Evolutionary conservation across 1,140 invertebrate genomes (phyloP), one percentile per base, ranked within the genome.

Genomic region (Frieseomelitta varia): DNA sequence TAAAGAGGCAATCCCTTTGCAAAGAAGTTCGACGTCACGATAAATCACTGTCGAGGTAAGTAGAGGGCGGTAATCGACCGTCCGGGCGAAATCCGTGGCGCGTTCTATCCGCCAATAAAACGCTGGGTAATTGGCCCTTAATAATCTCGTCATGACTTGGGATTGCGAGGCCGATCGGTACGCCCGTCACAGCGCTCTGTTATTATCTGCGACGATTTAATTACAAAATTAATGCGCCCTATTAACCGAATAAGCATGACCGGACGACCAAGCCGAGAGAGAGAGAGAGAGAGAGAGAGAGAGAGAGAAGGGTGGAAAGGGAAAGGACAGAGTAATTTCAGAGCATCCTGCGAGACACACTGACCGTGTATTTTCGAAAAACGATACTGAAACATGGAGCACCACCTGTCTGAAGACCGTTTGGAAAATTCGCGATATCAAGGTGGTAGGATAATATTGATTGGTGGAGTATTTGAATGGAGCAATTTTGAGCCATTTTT

Each of bases 111-210:
- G 78, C 79, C 87, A 92, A 93, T 93, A 93, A 93, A 92, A 91
- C 81, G 89, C 88, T 80, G 80, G 51, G 89, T 94, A 93, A 94
- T 94, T 93, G 92, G 88, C 84, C 92, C 91, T 94, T 94, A 94
- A 94, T 94, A 94, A 94, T 94, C 94, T 94, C 93, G 93, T 94
- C 93, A 94, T 93, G 92, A 93, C 86, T 91, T 88, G 89, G 90
- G 92, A 94, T 93, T 91, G 88, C 91, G 15, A 87, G 88, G 56
- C 81, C 87, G 90, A 92, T 91, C 88, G 85, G 51, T 81, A 72
- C 69, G 78, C 75, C 75, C 81, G 69, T 76, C 85, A 77, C 30
- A 79, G 73, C 84, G 84, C 92, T 93, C 92, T 94, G 92, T 94
- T 94, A 94, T 94, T 94, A 94, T 87, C 89, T 81, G 79, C 91